phyloP scores from a whole-genome alignment of 2,888 invertebrate genomes.

The Aromia moschata region DNA sequence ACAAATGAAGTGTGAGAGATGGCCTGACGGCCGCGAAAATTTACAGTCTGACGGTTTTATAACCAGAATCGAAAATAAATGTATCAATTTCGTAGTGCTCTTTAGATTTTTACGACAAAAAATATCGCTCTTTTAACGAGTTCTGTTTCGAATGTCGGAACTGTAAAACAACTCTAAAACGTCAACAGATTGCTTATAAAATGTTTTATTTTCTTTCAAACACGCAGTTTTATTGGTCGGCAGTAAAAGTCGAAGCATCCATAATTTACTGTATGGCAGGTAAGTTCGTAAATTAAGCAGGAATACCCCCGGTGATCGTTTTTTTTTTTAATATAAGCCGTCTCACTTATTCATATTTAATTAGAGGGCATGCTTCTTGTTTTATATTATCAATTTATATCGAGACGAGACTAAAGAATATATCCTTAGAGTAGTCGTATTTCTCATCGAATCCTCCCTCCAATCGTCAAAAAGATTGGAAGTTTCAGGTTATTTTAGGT shows the following conservation, averaged over 20 bases:
- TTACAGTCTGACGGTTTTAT: slow-evolving; percentile 57
- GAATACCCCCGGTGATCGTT: too few relatives aligned
- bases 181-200: slow-evolving; percentile 36
- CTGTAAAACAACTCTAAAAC: slow-evolving; percentile 39
- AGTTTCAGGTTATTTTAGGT: too few relatives aligned
- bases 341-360: too few relatives aligned
- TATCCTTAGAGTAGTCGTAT: too few relatives aligned
- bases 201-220: slow-evolving; percentile 20
- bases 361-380: too few relatives aligned
- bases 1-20: slow-evolving; percentile 62
- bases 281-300: slow-evolving; percentile 8
- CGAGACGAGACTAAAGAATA: too few relatives aligned
- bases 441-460: too few relatives aligned
- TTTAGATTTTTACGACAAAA: slow-evolving; percentile 37
- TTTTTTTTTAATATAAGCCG: too few relatives aligned
- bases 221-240: slow-evolving; percentile 12
- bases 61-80: slow-evolving; percentile 54
- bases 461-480: too few relatives aligned
- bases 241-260: slow-evolving; percentile 7
- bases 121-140: slow-evolving; percentile 48
- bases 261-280: slow-evolving; percentile 9
- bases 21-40: slow-evolving; percentile 56
- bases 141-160: slow-evolving; percentile 43
- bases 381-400: too few relatives aligned
- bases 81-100: slow-evolving; percentile 54